Evolutionary conservation across 2,113 vertebrate genomes (phyloP), one percentile per base, ranked within the genome.

Genomic region (Sylvicapra grimmia): DNA sequence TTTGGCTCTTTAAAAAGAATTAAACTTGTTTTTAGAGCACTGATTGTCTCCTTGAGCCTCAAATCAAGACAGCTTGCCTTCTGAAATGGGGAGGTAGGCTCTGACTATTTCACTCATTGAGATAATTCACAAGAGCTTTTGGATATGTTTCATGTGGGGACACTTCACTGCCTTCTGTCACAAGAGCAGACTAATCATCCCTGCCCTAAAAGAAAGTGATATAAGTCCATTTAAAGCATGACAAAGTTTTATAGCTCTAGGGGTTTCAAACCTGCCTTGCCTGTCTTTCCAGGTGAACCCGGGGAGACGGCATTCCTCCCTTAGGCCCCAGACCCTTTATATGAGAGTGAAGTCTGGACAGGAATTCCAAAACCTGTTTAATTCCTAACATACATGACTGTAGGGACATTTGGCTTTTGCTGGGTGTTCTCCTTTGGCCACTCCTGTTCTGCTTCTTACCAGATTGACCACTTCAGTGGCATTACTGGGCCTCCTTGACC

Each of bases 381-480:
- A 68, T 68, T 25, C 51, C 29, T 82, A 12, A 16, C 40, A 40
- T 49, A 18, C 25, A 6, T 31, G 49, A 16, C 33, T 68, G 31
- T 8, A 49, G 54, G 83, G 75, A 44, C 25, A 33, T 59, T 56
- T 25, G 12, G 49, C 21, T 65, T 80, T 40, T 56, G 72, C 72
- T 13, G 40, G 33, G 10, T 80, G 1, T 40, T 49, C 25, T 61
- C 18, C 51, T 6, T 4, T 1, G 0, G 49, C 18, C 23, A 14
- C 84, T 82, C 18, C 0, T 4, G 75, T 49, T 27, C 13, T 19
- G 51, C 36, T 88, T n/a, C 72, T 59, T 31, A 15, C 18, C 6
- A 25, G 47, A 19, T 2, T 51, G 72, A 92, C 59, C 33, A 33
- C 59, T 36, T 29, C 31, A 36, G 61, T 31, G 23, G 25, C 31